Percentiles rank a stretch among this genome's conserved stretches.
Evolutionary conservation across 2,113 vertebrate genomes (phyloP).

Genomic region (Lasiurus cinereus): DNA sequence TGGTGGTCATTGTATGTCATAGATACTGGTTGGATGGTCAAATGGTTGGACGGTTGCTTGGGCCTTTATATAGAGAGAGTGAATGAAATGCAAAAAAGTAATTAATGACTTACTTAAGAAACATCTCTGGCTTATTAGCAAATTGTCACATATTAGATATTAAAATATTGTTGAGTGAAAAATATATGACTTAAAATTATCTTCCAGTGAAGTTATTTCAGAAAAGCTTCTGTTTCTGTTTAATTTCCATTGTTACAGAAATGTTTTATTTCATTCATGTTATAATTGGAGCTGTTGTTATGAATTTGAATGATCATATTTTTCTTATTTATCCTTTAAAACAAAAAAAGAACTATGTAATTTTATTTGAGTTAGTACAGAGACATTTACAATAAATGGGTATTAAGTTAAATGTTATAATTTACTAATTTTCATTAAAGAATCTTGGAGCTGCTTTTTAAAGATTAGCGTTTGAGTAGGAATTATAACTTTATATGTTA

Average conservation of each 20-base stretch:
- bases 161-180: constrained; percentile 20
- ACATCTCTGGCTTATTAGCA: not conserved
- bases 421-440: constrained; percentile 60
- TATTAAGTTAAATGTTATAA: constrained; percentile 47
- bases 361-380: not conserved
- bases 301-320: constrained; percentile 39
- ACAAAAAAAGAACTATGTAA: not conserved
- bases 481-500: not conserved
- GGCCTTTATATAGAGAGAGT: not conserved
- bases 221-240: not conserved
- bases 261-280: constrained; percentile 60
- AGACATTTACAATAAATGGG: not conserved
- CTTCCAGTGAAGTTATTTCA: constrained; percentile 37
- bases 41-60: too few species aligned
- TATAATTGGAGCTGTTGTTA: not conserved
- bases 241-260: constrained; percentile 13
- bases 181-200: constrained; percentile 21
- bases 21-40: too few species aligned
- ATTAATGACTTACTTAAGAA: constrained; percentile 30
- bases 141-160: not conserved
- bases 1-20: too few species aligned
- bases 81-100: not conserved
- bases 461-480: not conserved
- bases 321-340: constrained; percentile 34
- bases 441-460: not conserved